These are phyloP conservation scores for Pseudolaguvia tuberculata DNA, from an alignment of 2,113 vertebrate genomes.

Conservation along the genomic window DNA sequence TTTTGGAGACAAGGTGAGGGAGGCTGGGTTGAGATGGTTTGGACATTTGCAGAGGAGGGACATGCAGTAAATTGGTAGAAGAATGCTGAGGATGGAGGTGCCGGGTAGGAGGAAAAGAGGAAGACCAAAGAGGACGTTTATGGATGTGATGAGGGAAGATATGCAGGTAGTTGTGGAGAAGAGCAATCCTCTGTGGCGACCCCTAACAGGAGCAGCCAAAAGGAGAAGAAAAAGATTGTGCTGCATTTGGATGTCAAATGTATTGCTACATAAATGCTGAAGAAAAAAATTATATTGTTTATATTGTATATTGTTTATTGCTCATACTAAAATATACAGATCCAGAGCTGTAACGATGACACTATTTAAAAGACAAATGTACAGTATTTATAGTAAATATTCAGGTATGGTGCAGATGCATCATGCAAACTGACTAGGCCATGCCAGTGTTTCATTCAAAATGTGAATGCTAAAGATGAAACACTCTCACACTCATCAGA, in stretches of 20 bases:
- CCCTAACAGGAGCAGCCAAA: too few species aligned
- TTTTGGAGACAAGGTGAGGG: too few species aligned
- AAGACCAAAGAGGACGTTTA: too few species aligned
- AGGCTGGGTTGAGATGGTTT: too few species aligned
- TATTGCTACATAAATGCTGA: not conserved
- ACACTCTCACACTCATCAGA: constrained; percentile 9
- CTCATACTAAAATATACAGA: constrained; percentile 36
- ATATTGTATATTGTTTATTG: not conserved
- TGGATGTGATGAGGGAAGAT: too few species aligned
- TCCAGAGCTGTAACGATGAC: constrained; percentile 56
- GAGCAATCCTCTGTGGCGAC: too few species aligned
- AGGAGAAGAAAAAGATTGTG: too few species aligned
- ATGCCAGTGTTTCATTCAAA: constrained; percentile 41
- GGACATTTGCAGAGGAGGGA: too few species aligned
- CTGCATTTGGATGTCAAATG: not conserved
- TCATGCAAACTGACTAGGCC: constrained; percentile 58
- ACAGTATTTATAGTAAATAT: constrained; percentile 26
- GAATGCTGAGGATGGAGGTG: too few species aligned
- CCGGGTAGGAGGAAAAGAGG: too few species aligned
- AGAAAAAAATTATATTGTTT: not conserved
- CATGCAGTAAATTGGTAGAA: too few species aligned
- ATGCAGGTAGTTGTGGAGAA: too few species aligned
- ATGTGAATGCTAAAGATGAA: constrained; percentile 26
- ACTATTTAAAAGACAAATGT: not conserved
- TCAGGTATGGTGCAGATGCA: constrained; percentile 48